A percentile compares a stretch with the other conserved stretches of the same genome.
Evolutionary conservation across 2,797 vertebrate species (phyloP).

Genomic region (Lindbergichthys nudifrons): DNA sequence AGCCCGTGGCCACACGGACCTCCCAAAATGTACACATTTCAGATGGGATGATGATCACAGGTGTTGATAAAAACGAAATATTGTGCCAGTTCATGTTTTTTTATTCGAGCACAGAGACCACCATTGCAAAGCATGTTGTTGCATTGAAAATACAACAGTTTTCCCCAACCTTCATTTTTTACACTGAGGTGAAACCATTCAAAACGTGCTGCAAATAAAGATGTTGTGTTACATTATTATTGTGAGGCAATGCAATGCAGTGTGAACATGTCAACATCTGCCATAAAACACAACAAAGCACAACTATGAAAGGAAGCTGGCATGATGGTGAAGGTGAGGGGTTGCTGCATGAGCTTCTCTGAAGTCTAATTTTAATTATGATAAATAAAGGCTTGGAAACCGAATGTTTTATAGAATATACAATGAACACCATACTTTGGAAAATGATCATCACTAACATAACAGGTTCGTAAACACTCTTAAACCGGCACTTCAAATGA

Average conservation of each 20-base stretch:
- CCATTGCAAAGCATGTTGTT: not conserved
- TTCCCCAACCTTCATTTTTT: not conserved
- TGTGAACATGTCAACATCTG: not conserved
- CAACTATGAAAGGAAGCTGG: not conserved
- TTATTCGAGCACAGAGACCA: not conserved
- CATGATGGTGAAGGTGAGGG: constrained; percentile 6
- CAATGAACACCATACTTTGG: not conserved
- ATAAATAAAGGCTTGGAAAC: constrained; percentile 7
- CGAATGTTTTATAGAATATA: not conserved
- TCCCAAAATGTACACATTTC: constrained; percentile 10
- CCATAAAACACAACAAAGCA: not conserved
- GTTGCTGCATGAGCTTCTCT: not conserved
- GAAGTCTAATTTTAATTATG: not conserved
- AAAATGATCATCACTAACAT: not conserved
- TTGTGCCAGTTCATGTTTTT: not conserved
- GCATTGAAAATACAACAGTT: not conserved
- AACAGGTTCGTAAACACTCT: not conserved
- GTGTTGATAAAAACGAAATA: not conserved
- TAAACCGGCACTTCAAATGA: not conserved
- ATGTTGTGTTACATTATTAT: not conserved
- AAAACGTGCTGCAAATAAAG: not conserved
- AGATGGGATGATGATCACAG: not conserved
- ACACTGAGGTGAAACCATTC: not conserved
- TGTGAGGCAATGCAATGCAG: not conserved
- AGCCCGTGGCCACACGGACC: constrained; percentile 1